Conservation (phyloP, 2,113 vertebrate species). For the Pelecanus crispus region DNA sequence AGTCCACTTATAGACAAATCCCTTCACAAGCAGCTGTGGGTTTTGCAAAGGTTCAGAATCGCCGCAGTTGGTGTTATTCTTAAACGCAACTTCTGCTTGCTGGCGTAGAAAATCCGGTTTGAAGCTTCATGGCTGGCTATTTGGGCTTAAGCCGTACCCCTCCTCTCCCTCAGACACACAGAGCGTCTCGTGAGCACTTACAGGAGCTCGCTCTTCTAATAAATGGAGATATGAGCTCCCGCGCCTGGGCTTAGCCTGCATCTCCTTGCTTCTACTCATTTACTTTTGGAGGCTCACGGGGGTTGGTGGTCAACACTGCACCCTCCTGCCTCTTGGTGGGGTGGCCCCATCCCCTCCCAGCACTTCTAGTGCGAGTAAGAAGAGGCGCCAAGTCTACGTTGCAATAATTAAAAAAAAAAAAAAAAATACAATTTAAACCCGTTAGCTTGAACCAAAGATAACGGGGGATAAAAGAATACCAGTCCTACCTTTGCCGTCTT, state of each 20-base stretch:
- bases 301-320: rapidly evolving
- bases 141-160: not conserved
- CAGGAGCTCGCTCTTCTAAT: not conserved
- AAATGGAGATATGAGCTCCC: rapidly evolving
- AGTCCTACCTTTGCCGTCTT: not conserved
- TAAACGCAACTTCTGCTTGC: not conserved
- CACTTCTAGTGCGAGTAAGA: rapidly evolving
- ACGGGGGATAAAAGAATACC: rapidly evolving
- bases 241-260: rapidly evolving
- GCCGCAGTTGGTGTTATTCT: rapidly evolving
- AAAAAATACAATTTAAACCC: rapidly evolving
- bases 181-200: rapidly evolving
- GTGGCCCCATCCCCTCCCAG: not conserved
- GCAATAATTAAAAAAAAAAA: too few relatives aligned
- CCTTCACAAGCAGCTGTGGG: not conserved
- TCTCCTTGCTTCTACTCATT: rapidly evolving
- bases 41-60: rapidly evolving
- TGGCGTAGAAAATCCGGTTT: rapidly evolving
- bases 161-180: rapidly evolving
- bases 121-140: not conserved
- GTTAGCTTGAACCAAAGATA: rapidly evolving
- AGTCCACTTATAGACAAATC: rapidly evolving
- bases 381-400: rapidly evolving
- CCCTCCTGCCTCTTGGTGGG: not conserved
- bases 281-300: rapidly evolving